These are phyloP conservation scores for Bradypodion pumilum DNA, from an alignment of 2,797 vertebrate species.

Conservation along the genomic window DNA sequence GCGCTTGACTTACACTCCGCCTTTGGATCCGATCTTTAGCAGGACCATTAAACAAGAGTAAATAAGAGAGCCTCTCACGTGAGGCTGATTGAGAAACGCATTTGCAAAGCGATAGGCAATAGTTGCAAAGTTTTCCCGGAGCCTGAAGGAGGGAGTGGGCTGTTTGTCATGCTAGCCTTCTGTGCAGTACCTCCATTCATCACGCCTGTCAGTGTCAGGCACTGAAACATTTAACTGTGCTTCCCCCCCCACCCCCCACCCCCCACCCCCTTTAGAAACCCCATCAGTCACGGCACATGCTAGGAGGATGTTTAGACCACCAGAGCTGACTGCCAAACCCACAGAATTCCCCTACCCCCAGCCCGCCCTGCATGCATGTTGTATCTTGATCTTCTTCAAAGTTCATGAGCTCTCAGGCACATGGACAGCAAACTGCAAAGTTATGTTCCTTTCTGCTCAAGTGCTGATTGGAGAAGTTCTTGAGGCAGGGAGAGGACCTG, in stretches of 20 bases:
- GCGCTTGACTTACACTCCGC: background rate
- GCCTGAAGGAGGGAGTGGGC: conserved; percentile 49
- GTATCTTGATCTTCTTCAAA: background rate
- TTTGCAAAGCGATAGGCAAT: conserved; percentile 66
- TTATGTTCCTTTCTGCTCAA: too few relatives aligned
- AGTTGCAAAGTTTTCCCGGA: conserved; percentile 65
- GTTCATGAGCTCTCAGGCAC: background rate
- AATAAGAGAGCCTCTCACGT: conserved; percentile 19
- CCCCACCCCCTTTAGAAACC: background rate
- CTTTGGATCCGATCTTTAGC: conserved; percentile 7
- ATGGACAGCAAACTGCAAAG: background rate
- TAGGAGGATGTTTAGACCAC: conserved; percentile 13
- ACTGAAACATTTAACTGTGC: conserved; percentile 61
- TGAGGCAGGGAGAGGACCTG: too few relatives aligned
- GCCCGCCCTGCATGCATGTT: background rate
- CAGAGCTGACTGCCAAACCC: conserved; percentile 5
- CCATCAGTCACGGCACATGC: conserved; percentile 34
- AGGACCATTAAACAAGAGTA: conserved; percentile 23
- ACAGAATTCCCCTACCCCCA: background rate
- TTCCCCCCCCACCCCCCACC: too few relatives aligned
- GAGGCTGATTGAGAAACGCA: conserved; percentile 43
- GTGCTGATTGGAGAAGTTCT: background rate
- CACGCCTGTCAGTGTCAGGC: conserved; percentile 69
- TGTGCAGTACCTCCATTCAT: conserved; percentile 44
- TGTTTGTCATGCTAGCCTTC: conserved; percentile 57